phyloP scores from a whole-genome alignment of 1,140 invertebrate genomes.

The Drepana arcuata region DNA sequence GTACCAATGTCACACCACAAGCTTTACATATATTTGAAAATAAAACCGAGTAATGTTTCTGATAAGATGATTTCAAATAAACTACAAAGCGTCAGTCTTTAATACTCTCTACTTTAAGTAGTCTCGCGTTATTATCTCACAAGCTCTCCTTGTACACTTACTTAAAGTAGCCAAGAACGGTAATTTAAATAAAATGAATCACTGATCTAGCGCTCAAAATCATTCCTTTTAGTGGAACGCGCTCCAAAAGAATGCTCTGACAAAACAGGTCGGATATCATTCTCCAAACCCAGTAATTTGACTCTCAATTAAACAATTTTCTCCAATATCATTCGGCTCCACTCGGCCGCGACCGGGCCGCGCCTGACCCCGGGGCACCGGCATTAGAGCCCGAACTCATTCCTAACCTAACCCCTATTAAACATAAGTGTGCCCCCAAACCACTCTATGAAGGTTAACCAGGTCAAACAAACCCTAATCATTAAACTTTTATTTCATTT shows the following conservation, averaged over 20 bases:
- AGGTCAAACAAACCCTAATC: slow-evolving; percentile 29
- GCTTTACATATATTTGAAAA: no score
- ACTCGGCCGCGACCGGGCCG: slow-evolving; percentile 25
- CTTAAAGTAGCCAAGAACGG: no score
- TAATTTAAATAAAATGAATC: no score
- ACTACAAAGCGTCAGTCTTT: no score
- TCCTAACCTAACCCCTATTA: slow-evolving; percentile 58
- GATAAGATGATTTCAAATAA: no score
- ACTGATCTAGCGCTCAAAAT: no score
- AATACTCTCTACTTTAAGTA: no score
- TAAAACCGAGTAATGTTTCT: no score
- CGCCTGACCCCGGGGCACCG: slow-evolving; percentile 46
- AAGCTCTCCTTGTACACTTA: no score
- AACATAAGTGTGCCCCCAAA: slow-evolving; percentile 64
- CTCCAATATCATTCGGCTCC: slow-evolving; percentile 59
- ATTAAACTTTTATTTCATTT: slow-evolving; percentile 28
- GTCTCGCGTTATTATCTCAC: no score
- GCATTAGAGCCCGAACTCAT: slow-evolving; percentile 51
- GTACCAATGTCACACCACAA: no score
- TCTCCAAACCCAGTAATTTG: slow-evolving; percentile 44
- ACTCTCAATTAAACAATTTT: slow-evolving; percentile 66
- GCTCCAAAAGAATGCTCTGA: slow-evolving; percentile 11
- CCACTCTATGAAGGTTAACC: slow-evolving; percentile 37
- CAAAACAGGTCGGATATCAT: slow-evolving; percentile 8
- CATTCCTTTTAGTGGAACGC: no score